Evolutionary conservation across 2,888 invertebrate species (phyloP).

Genomic region (Apamea monoglypha): DNA sequence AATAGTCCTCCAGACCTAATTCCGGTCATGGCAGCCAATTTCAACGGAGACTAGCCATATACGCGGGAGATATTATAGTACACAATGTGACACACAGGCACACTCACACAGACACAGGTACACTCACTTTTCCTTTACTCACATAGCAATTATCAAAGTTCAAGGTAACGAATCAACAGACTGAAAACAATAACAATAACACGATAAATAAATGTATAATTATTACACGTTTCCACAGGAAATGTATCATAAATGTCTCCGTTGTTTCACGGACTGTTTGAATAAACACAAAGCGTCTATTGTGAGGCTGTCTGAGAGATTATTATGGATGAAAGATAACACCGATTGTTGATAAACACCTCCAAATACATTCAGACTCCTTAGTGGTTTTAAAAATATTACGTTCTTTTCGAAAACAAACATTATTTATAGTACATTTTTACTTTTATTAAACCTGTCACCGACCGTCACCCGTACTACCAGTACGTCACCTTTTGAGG

Average conservation of each 20-base stretch:
- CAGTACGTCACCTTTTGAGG: too few relatives aligned
- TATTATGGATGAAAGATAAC: slow-evolving; percentile 14
- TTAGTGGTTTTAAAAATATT: neutral
- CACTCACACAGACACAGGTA: neutral
- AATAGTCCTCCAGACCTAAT: neutral
- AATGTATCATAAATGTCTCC: slow-evolving; percentile 6
- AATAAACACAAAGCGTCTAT: slow-evolving; percentile 10
- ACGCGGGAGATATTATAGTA: too few relatives aligned
- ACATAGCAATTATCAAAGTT: too few relatives aligned
- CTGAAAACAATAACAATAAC: neutral
- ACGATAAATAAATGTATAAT: neutral
- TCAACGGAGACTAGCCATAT: neutral
- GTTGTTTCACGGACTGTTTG: slow-evolving; percentile 3
- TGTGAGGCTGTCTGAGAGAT: slow-evolving; percentile 26
- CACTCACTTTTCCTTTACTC: neutral
- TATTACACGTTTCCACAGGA: slow-evolving; percentile 11
- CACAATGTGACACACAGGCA: too few relatives aligned
- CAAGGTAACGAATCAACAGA: neutral
- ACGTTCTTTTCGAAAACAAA: neutral
- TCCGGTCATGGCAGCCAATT: too few relatives aligned
- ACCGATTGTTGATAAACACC: neutral
- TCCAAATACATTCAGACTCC: neutral
- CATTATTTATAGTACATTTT: neutral
- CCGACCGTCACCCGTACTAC: too few relatives aligned
- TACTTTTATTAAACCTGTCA: too few relatives aligned